Conservation (phyloP, 2,797 vertebrate genomes). For the Notolepis coatsorum region DNA sequence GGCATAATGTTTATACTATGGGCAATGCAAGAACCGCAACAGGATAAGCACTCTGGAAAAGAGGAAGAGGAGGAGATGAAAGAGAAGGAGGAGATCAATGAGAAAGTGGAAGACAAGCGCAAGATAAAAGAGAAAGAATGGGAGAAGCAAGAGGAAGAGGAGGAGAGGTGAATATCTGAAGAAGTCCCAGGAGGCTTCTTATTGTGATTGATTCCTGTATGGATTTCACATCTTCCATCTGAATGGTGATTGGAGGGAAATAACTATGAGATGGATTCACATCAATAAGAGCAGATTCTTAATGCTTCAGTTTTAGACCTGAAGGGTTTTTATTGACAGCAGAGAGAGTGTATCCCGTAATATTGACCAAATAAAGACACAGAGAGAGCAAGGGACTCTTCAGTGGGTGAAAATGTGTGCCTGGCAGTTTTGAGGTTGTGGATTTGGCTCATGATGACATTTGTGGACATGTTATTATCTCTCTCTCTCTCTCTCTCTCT, state of each 20-base stretch:
- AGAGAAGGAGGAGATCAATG: neutral
- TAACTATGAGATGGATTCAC: constrained; percentile 42
- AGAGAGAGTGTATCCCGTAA: neutral
- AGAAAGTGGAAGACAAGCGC: neutral
- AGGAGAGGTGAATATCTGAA: constrained; percentile 4
- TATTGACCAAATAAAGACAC: no score
- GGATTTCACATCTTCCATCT: constrained; percentile 36
- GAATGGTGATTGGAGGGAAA: constrained; percentile 12
- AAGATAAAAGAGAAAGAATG: neutral
- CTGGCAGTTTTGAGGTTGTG: no score
- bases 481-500: no score
- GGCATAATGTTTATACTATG: constrained; percentile 4
- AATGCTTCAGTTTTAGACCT: constrained; percentile 14
- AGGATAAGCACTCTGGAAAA: neutral
- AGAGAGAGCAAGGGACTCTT: no score
- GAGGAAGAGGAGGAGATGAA: neutral
- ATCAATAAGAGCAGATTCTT: constrained; percentile 22
- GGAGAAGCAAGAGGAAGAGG: neutral
- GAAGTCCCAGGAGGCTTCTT: constrained; percentile 18
- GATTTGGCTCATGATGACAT: no score
- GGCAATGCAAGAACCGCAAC: constrained; percentile 6
- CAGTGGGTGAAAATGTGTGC: no score
- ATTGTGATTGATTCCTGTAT: constrained; percentile 31
- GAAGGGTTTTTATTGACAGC: neutral
- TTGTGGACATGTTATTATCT: no score